phyloP scores from a whole-genome alignment of 2,113 vertebrate species.

The Crotalus tigris region DNA sequence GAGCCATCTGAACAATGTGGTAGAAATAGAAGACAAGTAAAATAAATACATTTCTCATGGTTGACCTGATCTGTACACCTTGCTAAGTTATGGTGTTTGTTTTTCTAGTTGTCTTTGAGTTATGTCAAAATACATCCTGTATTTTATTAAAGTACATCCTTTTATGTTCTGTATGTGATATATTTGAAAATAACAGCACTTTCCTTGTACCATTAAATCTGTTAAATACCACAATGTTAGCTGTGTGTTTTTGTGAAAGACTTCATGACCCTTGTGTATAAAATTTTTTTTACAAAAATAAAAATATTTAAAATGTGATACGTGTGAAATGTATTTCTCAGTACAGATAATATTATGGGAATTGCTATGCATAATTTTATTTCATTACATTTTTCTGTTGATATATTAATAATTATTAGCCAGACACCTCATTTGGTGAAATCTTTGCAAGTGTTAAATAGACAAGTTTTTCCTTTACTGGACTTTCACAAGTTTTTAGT shows the following conservation, averaged over 20 bases:
- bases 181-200: not conserved
- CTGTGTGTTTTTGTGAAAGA: not conserved
- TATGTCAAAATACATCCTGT: not conserved
- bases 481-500: not conserved
- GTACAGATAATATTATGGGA: not conserved
- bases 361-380: not conserved
- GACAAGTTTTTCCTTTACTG: not conserved
- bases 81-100: not conserved
- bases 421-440: too few relatives aligned
- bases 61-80: not conserved
- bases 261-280: not conserved
- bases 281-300: constrained; percentile 15
- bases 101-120: not conserved
- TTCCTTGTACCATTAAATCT: not conserved
- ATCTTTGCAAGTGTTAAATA: not conserved
- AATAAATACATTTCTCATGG: not conserved
- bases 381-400: not conserved
- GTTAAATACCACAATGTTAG: not conserved
- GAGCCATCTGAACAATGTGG: too few relatives aligned
- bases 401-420: not conserved
- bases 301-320: not conserved
- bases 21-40: not conserved
- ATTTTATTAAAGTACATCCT: too few relatives aligned
- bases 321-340: not conserved
- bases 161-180: not conserved